A percentile compares a stretch with the other conserved stretches of the same genome.
Conservation (phyloP, 23 tunicate species). For the Clavelina lepadiformis region DNA sequence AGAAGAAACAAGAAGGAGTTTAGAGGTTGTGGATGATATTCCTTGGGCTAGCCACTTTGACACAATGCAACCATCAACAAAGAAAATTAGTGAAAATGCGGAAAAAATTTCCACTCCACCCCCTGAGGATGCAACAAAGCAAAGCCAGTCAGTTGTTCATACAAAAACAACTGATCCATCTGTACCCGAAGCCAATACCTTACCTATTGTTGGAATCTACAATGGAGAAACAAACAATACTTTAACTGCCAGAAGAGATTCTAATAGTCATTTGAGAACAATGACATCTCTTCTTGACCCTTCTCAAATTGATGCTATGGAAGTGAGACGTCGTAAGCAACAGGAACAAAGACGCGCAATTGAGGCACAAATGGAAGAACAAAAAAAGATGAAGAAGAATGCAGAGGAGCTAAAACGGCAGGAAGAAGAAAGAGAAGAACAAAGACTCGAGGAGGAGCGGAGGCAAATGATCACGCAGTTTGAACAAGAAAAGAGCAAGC, state of each 20-base stretch:
- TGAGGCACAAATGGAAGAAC: conserved; percentile 68
- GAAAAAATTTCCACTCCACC: not conserved
- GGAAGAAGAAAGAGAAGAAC: conserved; percentile 63
- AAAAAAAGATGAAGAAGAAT: conserved; percentile 46
- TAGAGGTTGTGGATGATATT: conserved; percentile 10
- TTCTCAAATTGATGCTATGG: conserved; percentile 79
- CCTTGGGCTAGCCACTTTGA: conserved; percentile 83
- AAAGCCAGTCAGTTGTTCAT: not conserved
- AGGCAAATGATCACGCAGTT: conserved; percentile 33
- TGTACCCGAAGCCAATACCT: not conserved
- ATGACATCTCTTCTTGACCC: conserved; percentile 92
- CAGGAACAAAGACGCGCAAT: conserved; percentile 79
- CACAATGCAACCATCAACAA: conserved; percentile 53
- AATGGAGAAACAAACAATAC: conserved; percentile 3
- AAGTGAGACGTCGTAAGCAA: conserved; percentile 60
- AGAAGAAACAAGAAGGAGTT: conserved; percentile 1
- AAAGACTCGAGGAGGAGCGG: conserved; percentile 51
- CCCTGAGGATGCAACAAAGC: not conserved
- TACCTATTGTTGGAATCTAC: conserved; percentile 3
- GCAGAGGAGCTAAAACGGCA: conserved; percentile 27
- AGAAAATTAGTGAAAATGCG: not conserved
- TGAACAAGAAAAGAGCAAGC: conserved; percentile 61
- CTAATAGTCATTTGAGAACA: conserved; percentile 57
- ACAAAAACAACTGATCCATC: not conserved
- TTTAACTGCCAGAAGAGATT: not conserved